Evolutionary conservation across 2,888 invertebrate genomes (phyloP).

Genomic region (Acheta domesticus): DNA sequence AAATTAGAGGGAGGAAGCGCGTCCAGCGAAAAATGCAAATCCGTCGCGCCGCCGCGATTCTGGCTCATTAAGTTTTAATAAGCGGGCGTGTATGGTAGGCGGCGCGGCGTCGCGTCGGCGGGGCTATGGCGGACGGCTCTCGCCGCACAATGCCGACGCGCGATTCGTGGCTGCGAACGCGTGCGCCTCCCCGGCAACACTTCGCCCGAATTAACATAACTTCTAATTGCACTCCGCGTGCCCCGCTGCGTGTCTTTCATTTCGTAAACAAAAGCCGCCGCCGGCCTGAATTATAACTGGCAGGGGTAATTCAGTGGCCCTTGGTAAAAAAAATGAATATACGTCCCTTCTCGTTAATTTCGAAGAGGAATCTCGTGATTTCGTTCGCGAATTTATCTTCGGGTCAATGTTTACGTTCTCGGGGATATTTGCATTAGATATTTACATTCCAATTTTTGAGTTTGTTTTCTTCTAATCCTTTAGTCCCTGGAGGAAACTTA

Average conservation of each 20-base stretch:
- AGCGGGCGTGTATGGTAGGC: not conserved
- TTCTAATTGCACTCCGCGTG: not conserved
- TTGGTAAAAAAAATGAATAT: not conserved
- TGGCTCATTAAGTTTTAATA: slow-evolving; percentile 3
- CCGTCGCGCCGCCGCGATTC: not conserved
- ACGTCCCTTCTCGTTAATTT: not conserved
- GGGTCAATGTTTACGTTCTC: slow-evolving; percentile 5
- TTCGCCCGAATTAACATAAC: slow-evolving; percentile 9
- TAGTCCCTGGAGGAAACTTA: not conserved
- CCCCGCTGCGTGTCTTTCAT: not conserved
- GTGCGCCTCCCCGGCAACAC: not conserved
- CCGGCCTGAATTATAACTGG: not conserved
- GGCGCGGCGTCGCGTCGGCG: not conserved
- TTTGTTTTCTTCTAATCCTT: not conserved
- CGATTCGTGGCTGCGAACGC: not conserved
- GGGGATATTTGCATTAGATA: not conserved
- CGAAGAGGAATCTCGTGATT: not conserved
- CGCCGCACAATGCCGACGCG: not conserved
- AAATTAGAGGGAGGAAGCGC: not conserved
- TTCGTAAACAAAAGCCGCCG: not conserved
- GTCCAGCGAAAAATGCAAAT: slow-evolving; percentile 11
- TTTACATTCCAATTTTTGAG: not conserved
- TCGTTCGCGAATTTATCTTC: not conserved
- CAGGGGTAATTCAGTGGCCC: not conserved
- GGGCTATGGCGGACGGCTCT: not conserved